phyloP scores from a whole-genome alignment of 92 coral and sea anemone species.

The Zoanthus gigantus region DNA sequence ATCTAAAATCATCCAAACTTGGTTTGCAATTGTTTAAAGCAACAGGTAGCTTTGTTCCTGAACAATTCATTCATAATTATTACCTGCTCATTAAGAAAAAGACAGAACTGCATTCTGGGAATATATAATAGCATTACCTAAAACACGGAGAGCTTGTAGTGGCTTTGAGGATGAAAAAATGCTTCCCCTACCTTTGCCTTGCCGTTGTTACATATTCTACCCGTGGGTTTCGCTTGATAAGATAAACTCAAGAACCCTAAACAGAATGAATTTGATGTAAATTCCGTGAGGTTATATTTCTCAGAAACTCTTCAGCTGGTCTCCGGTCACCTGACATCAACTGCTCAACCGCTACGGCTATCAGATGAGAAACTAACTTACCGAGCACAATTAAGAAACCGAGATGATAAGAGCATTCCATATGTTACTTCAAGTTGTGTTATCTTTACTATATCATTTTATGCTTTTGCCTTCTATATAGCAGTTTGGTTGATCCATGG shows the following conservation, averaged over 20 bases:
- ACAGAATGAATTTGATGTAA: not conserved
- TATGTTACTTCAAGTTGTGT: not conserved
- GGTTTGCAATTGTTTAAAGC: not conserved
- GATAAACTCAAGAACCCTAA: constrained; percentile 5
- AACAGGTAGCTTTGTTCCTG: constrained; percentile 4
- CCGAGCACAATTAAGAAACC: not conserved
- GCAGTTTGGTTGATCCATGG: not conserved
- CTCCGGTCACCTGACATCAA: not conserved
- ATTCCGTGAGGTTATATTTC: not conserved
- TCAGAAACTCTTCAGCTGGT: not conserved
- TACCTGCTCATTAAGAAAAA: not conserved
- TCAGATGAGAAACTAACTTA: not conserved
- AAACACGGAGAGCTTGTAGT: not conserved
- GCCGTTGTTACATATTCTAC: constrained; percentile 31
- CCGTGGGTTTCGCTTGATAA: constrained; percentile 11
- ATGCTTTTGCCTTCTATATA: not conserved
- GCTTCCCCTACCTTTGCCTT: constrained; percentile 11
- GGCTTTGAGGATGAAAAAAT: not conserved
- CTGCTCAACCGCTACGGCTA: not conserved
- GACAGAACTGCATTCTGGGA: constrained; percentile 23
- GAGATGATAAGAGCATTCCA: not conserved
- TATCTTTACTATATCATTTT: not conserved
- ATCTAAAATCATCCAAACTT: not conserved
- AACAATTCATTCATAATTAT: not conserved
- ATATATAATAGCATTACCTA: not conserved